Percentiles rank a stretch among this genome's conserved stretches.
Evolutionary conservation across 2,113 vertebrate species (phyloP).

Genomic region (Zapornia atra): DNA sequence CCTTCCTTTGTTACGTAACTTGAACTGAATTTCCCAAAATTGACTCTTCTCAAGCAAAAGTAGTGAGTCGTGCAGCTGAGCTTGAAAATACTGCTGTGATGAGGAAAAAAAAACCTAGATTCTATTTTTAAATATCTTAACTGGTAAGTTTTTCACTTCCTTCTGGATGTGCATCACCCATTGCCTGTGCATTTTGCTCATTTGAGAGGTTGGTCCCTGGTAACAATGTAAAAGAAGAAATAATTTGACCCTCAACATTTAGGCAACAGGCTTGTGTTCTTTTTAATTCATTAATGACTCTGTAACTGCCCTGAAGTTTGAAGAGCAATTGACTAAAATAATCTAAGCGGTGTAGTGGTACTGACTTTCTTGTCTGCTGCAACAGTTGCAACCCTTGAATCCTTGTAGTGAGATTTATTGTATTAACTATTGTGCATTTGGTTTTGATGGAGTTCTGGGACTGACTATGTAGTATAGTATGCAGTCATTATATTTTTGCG

Average conservation of each 20-base stretch:
- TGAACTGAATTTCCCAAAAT: not conserved
- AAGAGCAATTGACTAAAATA: constrained; percentile 15
- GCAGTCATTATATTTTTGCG: not conserved
- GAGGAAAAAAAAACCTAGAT: not conserved
- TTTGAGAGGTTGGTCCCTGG: not conserved
- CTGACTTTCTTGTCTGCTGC: not conserved
- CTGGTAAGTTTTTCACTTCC: not conserved
- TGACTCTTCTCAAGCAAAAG: not conserved
- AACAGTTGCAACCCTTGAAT: not conserved
- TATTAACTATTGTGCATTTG: not conserved
- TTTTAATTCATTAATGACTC: constrained; percentile 4
- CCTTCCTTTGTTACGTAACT: not conserved
- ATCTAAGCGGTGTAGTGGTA: not conserved
- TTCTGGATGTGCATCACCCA: not conserved
- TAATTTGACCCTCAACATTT: not conserved
- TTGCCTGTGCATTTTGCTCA: not conserved
- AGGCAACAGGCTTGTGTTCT: not conserved
- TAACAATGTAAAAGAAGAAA: not conserved
- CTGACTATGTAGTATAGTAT: not conserved
- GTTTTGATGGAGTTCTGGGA: not conserved
- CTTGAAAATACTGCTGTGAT: not conserved
- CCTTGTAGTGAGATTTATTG: not conserved
- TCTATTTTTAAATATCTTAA: not conserved
- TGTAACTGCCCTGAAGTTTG: not conserved
- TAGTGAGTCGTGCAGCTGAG: not conserved